These are phyloP conservation scores for Parnassius glacialis DNA, from an alignment of 2,888 invertebrate species.

Conservation along the genomic window DNA sequence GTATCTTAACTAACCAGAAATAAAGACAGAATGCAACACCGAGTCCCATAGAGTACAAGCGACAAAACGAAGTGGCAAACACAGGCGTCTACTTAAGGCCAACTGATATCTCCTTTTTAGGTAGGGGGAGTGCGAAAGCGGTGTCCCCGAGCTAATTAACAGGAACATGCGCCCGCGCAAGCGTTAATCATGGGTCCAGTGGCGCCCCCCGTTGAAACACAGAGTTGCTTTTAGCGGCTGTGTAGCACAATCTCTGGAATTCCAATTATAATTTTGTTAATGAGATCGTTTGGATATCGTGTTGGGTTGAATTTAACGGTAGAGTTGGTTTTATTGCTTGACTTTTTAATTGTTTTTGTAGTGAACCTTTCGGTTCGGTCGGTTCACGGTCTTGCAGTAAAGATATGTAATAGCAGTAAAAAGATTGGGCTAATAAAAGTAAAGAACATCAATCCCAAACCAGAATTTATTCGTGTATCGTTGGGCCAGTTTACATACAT, in stretches of 20 bases:
- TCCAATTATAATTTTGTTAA: constrained; percentile 59
- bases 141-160: constrained; percentile 72
- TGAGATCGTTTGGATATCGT: constrained; percentile 39
- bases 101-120: constrained; percentile 72
- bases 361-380: not conserved
- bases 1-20: constrained; percentile 1
- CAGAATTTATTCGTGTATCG: no score
- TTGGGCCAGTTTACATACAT: no score
- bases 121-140: constrained; percentile 64
- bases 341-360: constrained; percentile 31
- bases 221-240: constrained; percentile 72
- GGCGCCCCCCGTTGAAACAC: constrained; percentile 54
- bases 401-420: no score
- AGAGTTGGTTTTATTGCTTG: constrained; percentile 20
- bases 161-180: constrained; percentile 69
- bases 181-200: constrained; percentile 61
- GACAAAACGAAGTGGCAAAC: constrained; percentile 51
- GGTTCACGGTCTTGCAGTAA: no score
- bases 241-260: constrained; percentile 73
- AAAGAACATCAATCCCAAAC: no score
- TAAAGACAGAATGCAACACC: constrained; percentile 8
- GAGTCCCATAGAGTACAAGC: constrained; percentile 23
- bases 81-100: constrained; percentile 58
- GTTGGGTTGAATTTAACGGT: constrained; percentile 24
- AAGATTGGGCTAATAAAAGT: no score